Base-by-base conservation (phyloP, 1,140 invertebrate genomes). In the Zaprionus gabonicus region DNA sequence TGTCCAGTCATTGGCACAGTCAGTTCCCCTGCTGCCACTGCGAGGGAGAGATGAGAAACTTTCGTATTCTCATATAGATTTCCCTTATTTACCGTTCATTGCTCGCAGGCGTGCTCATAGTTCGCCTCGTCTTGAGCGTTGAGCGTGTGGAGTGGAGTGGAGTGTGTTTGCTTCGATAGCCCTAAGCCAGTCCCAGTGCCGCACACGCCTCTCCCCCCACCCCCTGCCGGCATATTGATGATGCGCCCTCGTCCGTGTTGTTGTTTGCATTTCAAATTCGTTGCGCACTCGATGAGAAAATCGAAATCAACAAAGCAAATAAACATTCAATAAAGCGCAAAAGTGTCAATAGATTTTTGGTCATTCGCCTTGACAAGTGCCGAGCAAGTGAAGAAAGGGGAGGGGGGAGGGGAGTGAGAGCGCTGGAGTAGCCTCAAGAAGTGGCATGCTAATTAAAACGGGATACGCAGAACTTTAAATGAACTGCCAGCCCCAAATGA, bases 301-400 rank as follows among this genome's bases (percentile, higher is more conserved):
- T 82, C 86, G 82, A 78, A 90, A 90, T 90, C 85, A 91, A 81
- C 86, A 80, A 90, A 75, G 79, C 82, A 90, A 90, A 90, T 91
- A 90, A 90, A 90, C 85, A 79, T 71, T 71, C 82, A 85, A 90
- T 90, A 91, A 85, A 82, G 76, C 76, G 62, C 58, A 78, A 66
- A 87, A 90, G 72, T 85, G 86, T 90, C 86, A 85, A 91, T 90
- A 76, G 84, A 88, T 79, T 81, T 70, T 66, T 76, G 55, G 53
- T 63, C 58, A 72, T 69, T 69, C 71, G 49, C 53, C 57, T 62
- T 36, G 49, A 27, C 36, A 60, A 60, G 13, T 13, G 27, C 20
- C 28, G 13, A 57, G 15, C 4, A 31, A 31, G 53, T n/a, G 51
- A 38, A 15, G 12, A 20, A 9, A 64, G 31, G 12, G 7, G 41